phyloP scores from a whole-genome alignment of 2,797 vertebrate species.

The Parauchenoglanis ngamensis region DNA sequence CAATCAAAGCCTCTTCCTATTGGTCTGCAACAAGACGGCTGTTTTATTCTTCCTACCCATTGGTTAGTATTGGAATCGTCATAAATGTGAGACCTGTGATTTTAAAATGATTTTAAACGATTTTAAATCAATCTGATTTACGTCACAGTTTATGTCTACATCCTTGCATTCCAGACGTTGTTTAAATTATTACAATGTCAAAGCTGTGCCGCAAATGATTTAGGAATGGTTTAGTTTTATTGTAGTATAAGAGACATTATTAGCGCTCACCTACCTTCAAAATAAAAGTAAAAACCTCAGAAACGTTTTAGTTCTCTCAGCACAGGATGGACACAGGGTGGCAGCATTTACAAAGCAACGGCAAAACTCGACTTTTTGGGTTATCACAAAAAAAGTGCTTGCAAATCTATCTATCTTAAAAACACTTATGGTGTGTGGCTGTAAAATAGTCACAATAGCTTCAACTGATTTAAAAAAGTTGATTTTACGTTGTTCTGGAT shows the following conservation, averaged over 20 bases:
- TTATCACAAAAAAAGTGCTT: neutral
- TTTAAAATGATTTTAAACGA: neutral
- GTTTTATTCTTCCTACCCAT: constrained; percentile 7
- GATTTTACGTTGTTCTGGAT: neutral
- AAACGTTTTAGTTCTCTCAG: neutral
- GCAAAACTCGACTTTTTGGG: too few species aligned
- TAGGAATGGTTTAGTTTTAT: neutral
- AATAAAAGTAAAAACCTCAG: neutral
- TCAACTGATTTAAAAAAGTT: neutral
- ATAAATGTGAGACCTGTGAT: neutral
- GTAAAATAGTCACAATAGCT: neutral
- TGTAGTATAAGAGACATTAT: neutral
- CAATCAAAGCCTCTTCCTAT: constrained; percentile 20
- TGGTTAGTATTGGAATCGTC: constrained; percentile 20
- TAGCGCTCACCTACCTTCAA: neutral
- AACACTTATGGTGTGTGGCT: too few species aligned
- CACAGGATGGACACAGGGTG: constrained; percentile 28
- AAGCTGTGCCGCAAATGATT: neutral
- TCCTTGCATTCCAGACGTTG: neutral
- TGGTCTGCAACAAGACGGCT: neutral
- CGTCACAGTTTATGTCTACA: neutral
- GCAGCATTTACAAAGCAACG: constrained; percentile 40
- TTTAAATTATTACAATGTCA: neutral
- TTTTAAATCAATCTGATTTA: neutral
- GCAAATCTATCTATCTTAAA: neutral